Base-by-base conservation (phyloP, 2,797 vertebrate genomes). In the Chromobotia macracanthus region DNA sequence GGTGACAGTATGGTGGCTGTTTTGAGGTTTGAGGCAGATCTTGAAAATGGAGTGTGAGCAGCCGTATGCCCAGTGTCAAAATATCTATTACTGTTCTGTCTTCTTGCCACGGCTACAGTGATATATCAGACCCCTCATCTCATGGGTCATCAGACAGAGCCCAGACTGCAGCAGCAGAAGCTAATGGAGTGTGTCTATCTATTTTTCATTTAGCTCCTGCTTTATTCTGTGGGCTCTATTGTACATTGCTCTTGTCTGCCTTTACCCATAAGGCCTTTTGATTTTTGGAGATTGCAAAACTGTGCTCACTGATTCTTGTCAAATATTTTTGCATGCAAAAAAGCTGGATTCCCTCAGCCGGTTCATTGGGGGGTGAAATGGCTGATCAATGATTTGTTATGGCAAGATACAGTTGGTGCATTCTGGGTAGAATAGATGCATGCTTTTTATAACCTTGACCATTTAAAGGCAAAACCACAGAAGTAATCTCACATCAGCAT, bases 61-160 rank as follows among this genome's bases (percentile, higher is more conserved):
- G 60, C 60, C 18, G 0, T 13, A 38, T 72, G 21, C 31, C 48
- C 50, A 72, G 48, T 72, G 35, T 79, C 77, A 79, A 79, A 79
- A 71, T 79, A 79, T 65, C 60, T 69, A 79, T 79, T 79, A 79
- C 58, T 55, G 60, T 19, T 65, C 68, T 79, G 77, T 79, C 68
- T 72, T 58, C 58, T 71, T 64, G 67, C 15, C 67, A 70, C 56
- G 1, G 67, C 67, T 63, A 19, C 46, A 4, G 67, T 72, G 77
- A 72, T 79, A 64, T 79, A 79, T 79, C 77, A 8, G 68, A 72
- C 60, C 69, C 48, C 50, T 79, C 60, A 72, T 79, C 60, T 69
- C 60, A 72, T 64, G 77, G 77, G 77, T 79, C 77, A 79, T 79
- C 77, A 64, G 69, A 72, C 60, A 1, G 35, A 79, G 50, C 31